These are phyloP conservation scores for Macrostomum cliftonense DNA, from an alignment of 2,888 invertebrate genomes.

Conservation along the genomic window DNA sequence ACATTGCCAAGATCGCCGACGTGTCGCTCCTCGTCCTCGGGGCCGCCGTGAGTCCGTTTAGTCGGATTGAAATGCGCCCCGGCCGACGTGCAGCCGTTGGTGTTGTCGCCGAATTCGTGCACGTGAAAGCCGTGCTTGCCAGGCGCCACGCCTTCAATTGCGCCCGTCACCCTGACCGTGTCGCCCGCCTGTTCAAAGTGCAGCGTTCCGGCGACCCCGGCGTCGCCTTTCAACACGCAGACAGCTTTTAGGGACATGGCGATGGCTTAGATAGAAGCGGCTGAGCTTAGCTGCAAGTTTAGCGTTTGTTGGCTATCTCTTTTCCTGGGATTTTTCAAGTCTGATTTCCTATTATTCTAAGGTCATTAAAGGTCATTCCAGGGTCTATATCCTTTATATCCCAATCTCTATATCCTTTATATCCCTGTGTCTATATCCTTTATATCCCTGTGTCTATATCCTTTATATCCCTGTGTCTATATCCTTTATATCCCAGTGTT, in stretches of 20 bases:
- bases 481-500: no score
- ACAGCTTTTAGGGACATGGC: constrained; percentile 53
- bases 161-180: constrained; percentile 42
- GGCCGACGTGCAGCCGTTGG: constrained; percentile 74
- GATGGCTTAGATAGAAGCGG: not conserved
- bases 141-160: constrained; percentile 55
- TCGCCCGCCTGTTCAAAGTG: constrained; percentile 52
- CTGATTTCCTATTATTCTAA: no score
- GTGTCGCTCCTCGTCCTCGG: constrained; percentile 49
- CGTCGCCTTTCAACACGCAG: constrained; percentile 63
- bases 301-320: no score
- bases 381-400: no score
- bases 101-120: constrained; percentile 86
- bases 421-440: no score
- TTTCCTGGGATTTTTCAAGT: no score
- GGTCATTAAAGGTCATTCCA: no score
- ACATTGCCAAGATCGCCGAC: constrained; percentile 64
- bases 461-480: no score
- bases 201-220: constrained; percentile 53
- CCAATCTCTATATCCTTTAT: no score
- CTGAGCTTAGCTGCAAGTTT: no score
- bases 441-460: no score
- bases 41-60: constrained; percentile 62
- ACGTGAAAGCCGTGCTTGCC: constrained; percentile 77
- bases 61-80: constrained; percentile 78